phyloP scores from a whole-genome alignment of 2,113 vertebrate species.

The Mus pahari region DNA sequence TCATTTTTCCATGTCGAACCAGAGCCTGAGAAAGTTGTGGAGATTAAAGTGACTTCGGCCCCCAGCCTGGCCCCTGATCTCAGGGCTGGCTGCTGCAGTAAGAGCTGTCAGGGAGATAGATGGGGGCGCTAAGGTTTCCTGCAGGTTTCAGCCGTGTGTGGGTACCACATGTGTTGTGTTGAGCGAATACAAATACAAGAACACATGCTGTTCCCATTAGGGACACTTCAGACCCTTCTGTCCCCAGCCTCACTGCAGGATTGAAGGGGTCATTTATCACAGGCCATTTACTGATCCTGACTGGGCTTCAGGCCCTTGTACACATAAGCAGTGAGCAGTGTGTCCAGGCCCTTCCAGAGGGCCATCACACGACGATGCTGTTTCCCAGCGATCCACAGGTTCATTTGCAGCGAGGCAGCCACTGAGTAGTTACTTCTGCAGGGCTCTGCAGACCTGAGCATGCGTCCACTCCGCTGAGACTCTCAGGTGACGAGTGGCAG shows the following conservation, averaged over 20 bases:
- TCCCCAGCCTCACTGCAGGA: slow-evolving; percentile 72
- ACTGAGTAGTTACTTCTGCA: slow-evolving; percentile 25
- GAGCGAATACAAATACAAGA: slow-evolving; percentile 69
- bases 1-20: slow-evolving; percentile 49
- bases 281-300: slow-evolving; percentile 70
- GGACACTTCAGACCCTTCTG: slow-evolving; percentile 76
- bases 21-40: slow-evolving; percentile 80
- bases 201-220: slow-evolving; percentile 83
- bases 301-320: slow-evolving; percentile 46
- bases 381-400: neutral
- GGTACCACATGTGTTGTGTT: slow-evolving; percentile 77
- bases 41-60: slow-evolving; percentile 54
- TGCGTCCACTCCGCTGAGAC: neutral
- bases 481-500: neutral
- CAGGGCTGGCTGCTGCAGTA: slow-evolving; percentile 83
- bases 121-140: slow-evolving; percentile 88
- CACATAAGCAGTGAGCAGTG: slow-evolving; percentile 16
- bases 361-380: neutral
- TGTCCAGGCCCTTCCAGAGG: neutral
- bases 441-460: neutral
- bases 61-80: slow-evolving; percentile 72
- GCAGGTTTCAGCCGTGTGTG: slow-evolving; percentile 77
- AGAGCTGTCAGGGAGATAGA: slow-evolving; percentile 90
- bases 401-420: neutral
- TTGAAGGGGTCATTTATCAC: slow-evolving; percentile 80